Evolutionary conservation across 1,140 invertebrate genomes (phyloP).

Genomic region (Galleria mellonella): DNA sequence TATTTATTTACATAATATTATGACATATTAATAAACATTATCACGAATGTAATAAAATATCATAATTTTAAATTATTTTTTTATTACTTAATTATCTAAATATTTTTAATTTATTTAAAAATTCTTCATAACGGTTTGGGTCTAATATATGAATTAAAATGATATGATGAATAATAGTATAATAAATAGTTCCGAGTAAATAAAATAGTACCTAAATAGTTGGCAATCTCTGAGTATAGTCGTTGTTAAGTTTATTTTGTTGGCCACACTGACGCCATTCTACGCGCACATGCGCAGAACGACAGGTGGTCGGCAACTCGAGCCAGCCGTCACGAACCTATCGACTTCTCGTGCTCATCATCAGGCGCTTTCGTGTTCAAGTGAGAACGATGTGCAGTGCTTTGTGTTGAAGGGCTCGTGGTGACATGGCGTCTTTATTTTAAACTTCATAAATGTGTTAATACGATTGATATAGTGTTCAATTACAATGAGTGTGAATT

Average conservation of each 20-base stretch:
- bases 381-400: conserved; percentile 68
- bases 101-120: too few species aligned
- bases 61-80: too few species aligned
- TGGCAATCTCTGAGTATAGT: conserved; percentile 27
- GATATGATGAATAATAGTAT: too few species aligned
- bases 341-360: conserved; percentile 73
- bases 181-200: too few species aligned
- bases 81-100: too few species aligned
- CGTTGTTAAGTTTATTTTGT: conserved; percentile 35
- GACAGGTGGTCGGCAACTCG: conserved; percentile 71
- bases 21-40: too few species aligned
- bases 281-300: conserved; percentile 73
- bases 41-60: too few species aligned
- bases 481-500: conserved; percentile 71
- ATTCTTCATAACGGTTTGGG: too few species aligned
- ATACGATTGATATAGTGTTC: conserved; percentile 49
- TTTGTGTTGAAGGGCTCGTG: conserved; percentile 71
- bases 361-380: conserved; percentile 70
- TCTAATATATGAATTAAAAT: too few species aligned
- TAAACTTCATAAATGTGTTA: conserved; percentile 47
- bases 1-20: too few species aligned
- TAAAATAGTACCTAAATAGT: too few species aligned
- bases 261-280: conserved; percentile 51
- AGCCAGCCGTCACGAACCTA: conserved; percentile 65
- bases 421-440: conserved; percentile 70